phyloP scores from a whole-genome alignment of 1,140 invertebrate genomes.

The Thalassaphorura encarpata region DNA sequence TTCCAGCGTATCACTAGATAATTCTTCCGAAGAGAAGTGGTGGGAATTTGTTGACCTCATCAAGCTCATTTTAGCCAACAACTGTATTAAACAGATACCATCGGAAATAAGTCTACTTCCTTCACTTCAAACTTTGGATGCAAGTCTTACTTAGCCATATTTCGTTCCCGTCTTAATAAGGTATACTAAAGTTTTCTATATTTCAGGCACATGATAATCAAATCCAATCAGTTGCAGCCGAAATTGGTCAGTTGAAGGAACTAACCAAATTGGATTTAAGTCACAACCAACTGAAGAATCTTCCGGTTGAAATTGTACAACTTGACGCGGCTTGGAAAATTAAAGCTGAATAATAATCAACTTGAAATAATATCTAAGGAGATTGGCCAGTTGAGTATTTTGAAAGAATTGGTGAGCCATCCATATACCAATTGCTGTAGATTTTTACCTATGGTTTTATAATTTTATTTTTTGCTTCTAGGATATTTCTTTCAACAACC shows the following conservation, averaged over 20 bases:
- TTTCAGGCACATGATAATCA: constrained; percentile 32
- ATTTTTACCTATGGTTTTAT: constrained; percentile 13
- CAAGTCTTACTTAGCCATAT: constrained; percentile 34
- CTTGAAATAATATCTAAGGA: constrained; percentile 36
- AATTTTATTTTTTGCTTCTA: constrained; percentile 32
- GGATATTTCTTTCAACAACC: constrained; percentile 52
- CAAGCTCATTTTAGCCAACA: constrained; percentile 45
- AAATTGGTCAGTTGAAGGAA: constrained; percentile 20
- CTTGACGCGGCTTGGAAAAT: constrained; percentile 35
- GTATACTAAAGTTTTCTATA: not conserved
- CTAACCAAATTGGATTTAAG: constrained; percentile 38
- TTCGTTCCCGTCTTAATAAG: not conserved
- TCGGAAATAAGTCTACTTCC: constrained; percentile 40
- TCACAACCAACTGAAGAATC: constrained; percentile 40
- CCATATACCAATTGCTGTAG: constrained; percentile 5
- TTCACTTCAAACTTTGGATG: constrained; percentile 43
- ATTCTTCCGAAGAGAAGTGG: constrained; percentile 42
- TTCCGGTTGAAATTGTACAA: constrained; percentile 34
- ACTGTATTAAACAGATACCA: constrained; percentile 39
- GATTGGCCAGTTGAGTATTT: constrained; percentile 37
- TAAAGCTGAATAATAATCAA: constrained; percentile 41
- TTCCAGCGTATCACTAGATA: constrained; percentile 42
- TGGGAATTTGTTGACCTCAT: constrained; percentile 47
- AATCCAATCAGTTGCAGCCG: constrained; percentile 18
- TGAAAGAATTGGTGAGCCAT: constrained; percentile 41